Conservation (phyloP, 2,113 vertebrate genomes). For the Mus pahari region DNA sequence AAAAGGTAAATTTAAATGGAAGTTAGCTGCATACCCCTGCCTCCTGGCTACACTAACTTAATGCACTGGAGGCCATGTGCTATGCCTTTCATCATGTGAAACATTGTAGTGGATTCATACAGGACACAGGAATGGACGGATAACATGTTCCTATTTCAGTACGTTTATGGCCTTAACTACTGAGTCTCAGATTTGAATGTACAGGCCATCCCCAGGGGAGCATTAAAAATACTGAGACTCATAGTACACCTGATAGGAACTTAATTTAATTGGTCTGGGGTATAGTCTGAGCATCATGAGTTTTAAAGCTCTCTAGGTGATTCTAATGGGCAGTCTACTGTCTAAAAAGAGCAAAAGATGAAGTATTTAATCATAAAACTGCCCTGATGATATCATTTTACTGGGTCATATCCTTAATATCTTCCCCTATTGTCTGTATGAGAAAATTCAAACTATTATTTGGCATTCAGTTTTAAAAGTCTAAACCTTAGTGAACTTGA, state of each 20-base stretch:
- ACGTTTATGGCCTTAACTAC: slow-evolving; percentile 1
- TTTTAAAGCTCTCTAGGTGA: slow-evolving; percentile 16
- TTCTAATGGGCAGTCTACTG: slow-evolving; percentile 17
- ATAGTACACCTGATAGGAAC: not conserved
- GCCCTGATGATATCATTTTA: not conserved
- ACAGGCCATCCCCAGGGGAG: not conserved
- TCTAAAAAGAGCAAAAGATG: slow-evolving; percentile 11
- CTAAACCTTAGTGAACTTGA: not conserved
- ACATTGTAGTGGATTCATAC: not conserved
- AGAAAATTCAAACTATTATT: slow-evolving; percentile 4
- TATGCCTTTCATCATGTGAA: not conserved
- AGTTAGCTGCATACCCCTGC: not conserved
- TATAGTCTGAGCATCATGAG: not conserved
- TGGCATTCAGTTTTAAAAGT: slow-evolving; percentile 37
- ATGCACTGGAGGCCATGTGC: not conserved
- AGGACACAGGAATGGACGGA: not conserved
- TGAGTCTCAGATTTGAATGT: not conserved
- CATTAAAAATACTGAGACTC: slow-evolving; percentile 2
- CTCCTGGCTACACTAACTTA: not conserved
- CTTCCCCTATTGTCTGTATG: not conserved
- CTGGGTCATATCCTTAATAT: not conserved
- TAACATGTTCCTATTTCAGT: not conserved
- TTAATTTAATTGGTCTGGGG: slow-evolving; percentile 4
- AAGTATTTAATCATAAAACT: slow-evolving; percentile 9
- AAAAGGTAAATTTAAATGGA: not conserved